phyloP scores from a whole-genome alignment of 2,113 vertebrate species.

The Atrichornis clamosus region DNA sequence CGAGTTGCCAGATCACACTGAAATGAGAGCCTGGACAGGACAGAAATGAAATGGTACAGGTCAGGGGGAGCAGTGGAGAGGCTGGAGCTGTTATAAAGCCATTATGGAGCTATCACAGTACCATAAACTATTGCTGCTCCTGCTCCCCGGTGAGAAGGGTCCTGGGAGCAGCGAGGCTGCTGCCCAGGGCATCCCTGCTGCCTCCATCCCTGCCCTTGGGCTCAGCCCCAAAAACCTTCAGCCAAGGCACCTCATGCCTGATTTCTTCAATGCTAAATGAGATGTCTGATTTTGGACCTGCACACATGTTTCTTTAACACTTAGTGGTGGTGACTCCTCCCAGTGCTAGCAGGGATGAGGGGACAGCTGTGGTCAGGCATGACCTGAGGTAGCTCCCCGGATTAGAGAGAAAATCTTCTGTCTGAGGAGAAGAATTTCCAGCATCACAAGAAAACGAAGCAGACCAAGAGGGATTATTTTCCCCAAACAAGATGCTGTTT shows the following conservation, averaged over 20 bases:
- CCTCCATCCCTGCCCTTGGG: background rate
- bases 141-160: background rate
- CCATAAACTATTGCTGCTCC: background rate
- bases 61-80: background rate
- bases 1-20: background rate
- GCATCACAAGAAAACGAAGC: background rate
- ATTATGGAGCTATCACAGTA: background rate
- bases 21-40: background rate
- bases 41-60: background rate
- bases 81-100: background rate
- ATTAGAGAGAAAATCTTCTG: background rate
- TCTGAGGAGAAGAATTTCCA: background rate
- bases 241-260: background rate
- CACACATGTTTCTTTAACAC: background rate
- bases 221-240: background rate
- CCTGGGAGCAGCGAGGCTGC: rapidly evolving
- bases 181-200: background rate
- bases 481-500: constrained; percentile 38
- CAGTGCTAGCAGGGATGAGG: background rate
- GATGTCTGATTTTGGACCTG: background rate
- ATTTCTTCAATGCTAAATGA: background rate
- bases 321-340: background rate
- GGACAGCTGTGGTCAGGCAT: rapidly evolving
- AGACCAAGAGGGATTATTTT: constrained; percentile 25
- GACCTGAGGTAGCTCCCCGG: background rate